phyloP scores from a whole-genome alignment of 1,140 invertebrate species.

The Coenobita brevimanus region DNA sequence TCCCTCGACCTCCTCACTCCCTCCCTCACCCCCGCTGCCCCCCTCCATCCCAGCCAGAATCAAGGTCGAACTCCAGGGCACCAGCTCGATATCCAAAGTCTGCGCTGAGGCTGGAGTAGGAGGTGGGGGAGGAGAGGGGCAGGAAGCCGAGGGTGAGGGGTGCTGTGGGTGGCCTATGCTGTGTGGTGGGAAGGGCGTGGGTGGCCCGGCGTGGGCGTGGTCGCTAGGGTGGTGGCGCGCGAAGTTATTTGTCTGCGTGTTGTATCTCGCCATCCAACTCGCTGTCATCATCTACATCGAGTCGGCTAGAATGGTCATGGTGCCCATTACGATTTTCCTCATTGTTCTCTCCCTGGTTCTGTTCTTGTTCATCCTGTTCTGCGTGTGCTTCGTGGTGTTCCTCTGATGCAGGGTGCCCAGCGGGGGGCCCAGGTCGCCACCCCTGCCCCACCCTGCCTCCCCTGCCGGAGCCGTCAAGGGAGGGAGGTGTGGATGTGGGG shows the following conservation, averaged over 20 bases:
- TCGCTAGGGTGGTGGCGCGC: constrained; percentile 28
- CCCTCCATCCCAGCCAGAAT: background rate
- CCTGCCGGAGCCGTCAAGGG: background rate
- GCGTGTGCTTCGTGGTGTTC: constrained; percentile 69
- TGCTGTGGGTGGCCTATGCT: background rate
- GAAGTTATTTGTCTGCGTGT: constrained; percentile 20
- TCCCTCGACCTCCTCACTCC: no score
- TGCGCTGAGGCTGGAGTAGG: background rate
- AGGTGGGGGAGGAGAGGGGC: background rate
- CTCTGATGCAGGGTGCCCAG: constrained; percentile 61
- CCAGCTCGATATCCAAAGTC: background rate
- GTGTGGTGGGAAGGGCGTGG: background rate
- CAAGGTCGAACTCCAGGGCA: background rate
- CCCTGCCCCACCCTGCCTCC: background rate
- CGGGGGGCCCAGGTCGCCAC: background rate
- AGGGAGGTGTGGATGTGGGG: background rate
- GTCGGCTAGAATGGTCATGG: constrained; percentile 61
- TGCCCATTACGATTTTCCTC: constrained; percentile 67
- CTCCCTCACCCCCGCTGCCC: no score
- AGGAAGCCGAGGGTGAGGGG: background rate
- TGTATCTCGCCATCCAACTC: constrained; percentile 44
- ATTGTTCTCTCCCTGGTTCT: constrained; percentile 67
- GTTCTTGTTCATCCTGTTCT: constrained; percentile 67
- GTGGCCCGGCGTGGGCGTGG: background rate
- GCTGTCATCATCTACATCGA: constrained; percentile 53